Evolutionary conservation across 1,140 invertebrate genomes (phyloP).

Genomic region (Drosophila chauvacae): DNA sequence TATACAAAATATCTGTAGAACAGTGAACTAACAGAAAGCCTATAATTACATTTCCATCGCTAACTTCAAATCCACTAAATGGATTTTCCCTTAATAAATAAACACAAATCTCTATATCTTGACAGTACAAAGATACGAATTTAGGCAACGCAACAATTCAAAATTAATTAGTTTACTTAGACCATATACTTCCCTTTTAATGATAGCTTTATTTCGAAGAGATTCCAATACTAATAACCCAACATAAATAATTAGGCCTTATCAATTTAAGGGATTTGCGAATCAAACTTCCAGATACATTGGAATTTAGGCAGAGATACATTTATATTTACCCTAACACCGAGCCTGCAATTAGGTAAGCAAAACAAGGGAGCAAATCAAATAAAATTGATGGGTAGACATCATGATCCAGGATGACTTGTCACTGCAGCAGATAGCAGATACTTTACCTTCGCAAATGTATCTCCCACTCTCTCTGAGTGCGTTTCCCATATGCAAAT

Average conservation of each 20-base stretch:
- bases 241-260: constrained; percentile 8
- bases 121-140: background rate
- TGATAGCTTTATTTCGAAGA: background rate
- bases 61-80: background rate
- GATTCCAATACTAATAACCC: background rate
- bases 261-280: constrained; percentile 9
- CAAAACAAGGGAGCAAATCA: constrained; percentile 28
- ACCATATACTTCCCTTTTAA: background rate
- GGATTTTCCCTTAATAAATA: background rate
- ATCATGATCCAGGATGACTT: constrained; percentile 1
- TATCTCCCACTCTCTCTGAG: background rate
- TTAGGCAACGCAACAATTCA: background rate
- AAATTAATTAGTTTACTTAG: too few species aligned
- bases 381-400: constrained; percentile 12
- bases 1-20: too few species aligned
- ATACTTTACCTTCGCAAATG: background rate
- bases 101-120: background rate
- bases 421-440: constrained; percentile 1
- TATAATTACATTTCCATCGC: background rate
- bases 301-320: background rate
- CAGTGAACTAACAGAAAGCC: background rate
- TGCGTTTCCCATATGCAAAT: constrained; percentile 40
- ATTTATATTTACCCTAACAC: constrained; percentile 1
- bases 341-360: constrained; percentile 9
- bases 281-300: background rate